phyloP scores from a whole-genome alignment of 2,797 vertebrate species.

The Eupleurogrammus muticus region DNA sequence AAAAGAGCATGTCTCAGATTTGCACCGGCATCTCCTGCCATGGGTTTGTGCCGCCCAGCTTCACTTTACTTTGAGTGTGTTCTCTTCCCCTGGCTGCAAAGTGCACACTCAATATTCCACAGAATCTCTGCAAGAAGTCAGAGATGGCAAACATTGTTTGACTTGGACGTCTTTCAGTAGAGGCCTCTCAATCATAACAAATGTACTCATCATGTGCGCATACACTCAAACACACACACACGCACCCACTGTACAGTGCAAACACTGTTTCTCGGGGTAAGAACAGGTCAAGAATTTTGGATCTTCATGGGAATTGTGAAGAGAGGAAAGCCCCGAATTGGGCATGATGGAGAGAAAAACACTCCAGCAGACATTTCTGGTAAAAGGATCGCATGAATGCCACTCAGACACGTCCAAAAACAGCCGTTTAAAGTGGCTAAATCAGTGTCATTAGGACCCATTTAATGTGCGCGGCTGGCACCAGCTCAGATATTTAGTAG shows the following conservation, averaged over 20 bases:
- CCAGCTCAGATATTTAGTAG: slow-evolving; percentile 51
- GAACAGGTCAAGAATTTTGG: slow-evolving; percentile 30
- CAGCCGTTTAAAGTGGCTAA: slow-evolving; percentile 43
- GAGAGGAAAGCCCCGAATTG: slow-evolving; percentile 25
- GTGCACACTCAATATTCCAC: slow-evolving; percentile 32
- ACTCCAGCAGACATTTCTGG: slow-evolving; percentile 12
- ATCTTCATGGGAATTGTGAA: slow-evolving; percentile 45
- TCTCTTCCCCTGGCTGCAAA: slow-evolving; percentile 37
- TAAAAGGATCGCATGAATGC: slow-evolving; percentile 9
- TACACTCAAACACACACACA: not conserved
- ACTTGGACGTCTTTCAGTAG: slow-evolving; percentile 46
- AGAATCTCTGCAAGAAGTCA: slow-evolving; percentile 30
- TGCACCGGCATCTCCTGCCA: not conserved
- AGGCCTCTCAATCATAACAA: slow-evolving; percentile 35
- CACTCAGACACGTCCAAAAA: slow-evolving; percentile 34
- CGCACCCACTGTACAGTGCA: not conserved
- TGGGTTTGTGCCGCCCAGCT: not conserved
- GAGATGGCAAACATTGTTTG: slow-evolving; percentile 34
- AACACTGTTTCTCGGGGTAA: slow-evolving; percentile 6
- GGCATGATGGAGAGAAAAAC: slow-evolving; percentile 25
- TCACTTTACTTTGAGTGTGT: not conserved
- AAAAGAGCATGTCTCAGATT: not conserved
- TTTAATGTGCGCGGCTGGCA: slow-evolving; percentile 51
- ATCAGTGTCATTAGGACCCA: slow-evolving; percentile 50
- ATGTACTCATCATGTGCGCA: not conserved